phyloP scores from a whole-genome alignment of 2,888 invertebrate genomes.

The Cephalotes varians region DNA sequence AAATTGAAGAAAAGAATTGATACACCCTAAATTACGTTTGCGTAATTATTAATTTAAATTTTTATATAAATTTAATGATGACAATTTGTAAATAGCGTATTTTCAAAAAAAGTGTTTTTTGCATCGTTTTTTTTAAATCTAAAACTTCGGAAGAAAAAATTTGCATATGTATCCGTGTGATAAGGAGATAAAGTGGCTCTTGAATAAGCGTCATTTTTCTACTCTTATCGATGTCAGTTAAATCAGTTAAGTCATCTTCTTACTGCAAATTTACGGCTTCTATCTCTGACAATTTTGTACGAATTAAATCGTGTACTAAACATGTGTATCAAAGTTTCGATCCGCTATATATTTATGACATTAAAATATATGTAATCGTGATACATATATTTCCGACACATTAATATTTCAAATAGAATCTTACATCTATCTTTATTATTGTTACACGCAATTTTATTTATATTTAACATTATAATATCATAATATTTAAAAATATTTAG shows the following conservation, averaged over 20 bases:
- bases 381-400: neutral
- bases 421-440: neutral
- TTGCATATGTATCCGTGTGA: neutral
- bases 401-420: neutral
- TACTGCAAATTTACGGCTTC: neutral
- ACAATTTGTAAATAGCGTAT: neutral
- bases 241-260: constrained; percentile 12
- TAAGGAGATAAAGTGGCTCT: constrained; percentile 22
- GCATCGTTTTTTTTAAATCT: neutral
- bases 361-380: neutral
- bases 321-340: neutral
- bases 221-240: constrained; percentile 13
- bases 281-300: neutral
- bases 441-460: neutral
- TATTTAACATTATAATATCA: too few species aligned
- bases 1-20: neutral
- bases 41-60: neutral
- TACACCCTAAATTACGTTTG: neutral
- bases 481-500: too few species aligned
- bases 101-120: neutral
- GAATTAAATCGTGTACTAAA: neutral
- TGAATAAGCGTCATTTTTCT: constrained; percentile 11
- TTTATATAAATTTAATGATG: neutral
- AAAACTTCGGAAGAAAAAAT: neutral
- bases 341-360: too few species aligned